Conservation (phyloP, 2,888 invertebrate genomes). For the Dasysyrphus albostriatus region DNA sequence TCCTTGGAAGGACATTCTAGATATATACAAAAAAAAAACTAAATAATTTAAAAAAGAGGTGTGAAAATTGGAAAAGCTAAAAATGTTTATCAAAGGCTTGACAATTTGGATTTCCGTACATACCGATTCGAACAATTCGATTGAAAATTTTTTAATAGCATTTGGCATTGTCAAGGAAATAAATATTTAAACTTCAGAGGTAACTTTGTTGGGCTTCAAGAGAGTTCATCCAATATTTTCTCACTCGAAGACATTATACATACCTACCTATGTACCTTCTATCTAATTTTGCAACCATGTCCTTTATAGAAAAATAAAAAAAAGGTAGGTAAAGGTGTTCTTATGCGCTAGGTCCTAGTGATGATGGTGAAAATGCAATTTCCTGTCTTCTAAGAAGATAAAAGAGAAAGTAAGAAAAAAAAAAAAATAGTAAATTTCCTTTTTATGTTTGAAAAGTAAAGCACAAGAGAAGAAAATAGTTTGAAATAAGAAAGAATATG, state of each 20-base stretch:
- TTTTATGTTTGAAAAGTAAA: slow-evolving; percentile 27
- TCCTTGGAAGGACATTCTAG: not conserved
- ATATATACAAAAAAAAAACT: not conserved
- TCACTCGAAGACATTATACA: not conserved
- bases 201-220: slow-evolving; percentile 4
- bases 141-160: slow-evolving; percentile 26
- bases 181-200: slow-evolving; percentile 54
- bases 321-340: slow-evolving; percentile 33
- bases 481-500: not conserved
- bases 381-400: slow-evolving; percentile 35
- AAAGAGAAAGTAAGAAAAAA: slow-evolving; percentile 5
- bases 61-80: slow-evolving; percentile 7
- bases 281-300: slow-evolving; percentile 23
- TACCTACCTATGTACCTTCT: not conserved
- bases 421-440: slow-evolving; percentile 49
- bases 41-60: slow-evolving; percentile 1
- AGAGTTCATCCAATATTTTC: not conserved
- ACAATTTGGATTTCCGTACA: slow-evolving; percentile 48
- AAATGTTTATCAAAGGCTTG: slow-evolving; percentile 59
- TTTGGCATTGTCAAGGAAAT: slow-evolving; percentile 38
- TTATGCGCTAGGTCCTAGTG: not conserved
- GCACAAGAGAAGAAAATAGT: not conserved
- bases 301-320: not conserved
- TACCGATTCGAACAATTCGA: slow-evolving; percentile 8
- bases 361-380: slow-evolving; percentile 58